A percentile compares a stretch with the other conserved stretches of the same genome.
phyloP scores from a whole-genome alignment of 2,888 invertebrate species.

The Drosophila neotestacea region DNA sequence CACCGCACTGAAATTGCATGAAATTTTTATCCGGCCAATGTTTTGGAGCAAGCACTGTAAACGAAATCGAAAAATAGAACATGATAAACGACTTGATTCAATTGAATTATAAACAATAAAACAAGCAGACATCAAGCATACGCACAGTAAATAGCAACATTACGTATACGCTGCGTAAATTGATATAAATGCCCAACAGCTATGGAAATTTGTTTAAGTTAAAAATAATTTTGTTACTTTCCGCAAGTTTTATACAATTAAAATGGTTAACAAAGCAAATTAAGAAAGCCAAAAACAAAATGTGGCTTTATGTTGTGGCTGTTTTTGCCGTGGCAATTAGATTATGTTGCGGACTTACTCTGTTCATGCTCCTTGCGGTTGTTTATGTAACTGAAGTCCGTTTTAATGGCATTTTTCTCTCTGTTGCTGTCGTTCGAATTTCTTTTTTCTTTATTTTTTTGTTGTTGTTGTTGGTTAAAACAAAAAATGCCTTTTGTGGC shows the following conservation, averaged over 20 bases:
- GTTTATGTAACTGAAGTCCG: slow-evolving; percentile 31
- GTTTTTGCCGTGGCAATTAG: slow-evolving; percentile 54
- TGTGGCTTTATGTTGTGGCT: slow-evolving; percentile 21
- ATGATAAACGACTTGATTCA: slow-evolving; percentile 71
- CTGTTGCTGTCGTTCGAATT: slow-evolving; percentile 5
- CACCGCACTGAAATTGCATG: slow-evolving; percentile 63
- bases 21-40: slow-evolving; percentile 60
- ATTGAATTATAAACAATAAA: slow-evolving; percentile 75
- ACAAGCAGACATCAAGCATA: slow-evolving; percentile 46
- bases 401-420: slow-evolving; percentile 52
- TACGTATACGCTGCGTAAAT: slow-evolving; percentile 44
- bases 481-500: slow-evolving; percentile 39
- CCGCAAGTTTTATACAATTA: slow-evolving; percentile 39
- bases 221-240: background rate
- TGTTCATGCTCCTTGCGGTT: slow-evolving; percentile 27
- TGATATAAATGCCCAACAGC: slow-evolving; percentile 23
- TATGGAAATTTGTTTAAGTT: slow-evolving; percentile 11
- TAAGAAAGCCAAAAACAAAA: slow-evolving; percentile 32
- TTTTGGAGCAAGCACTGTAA: slow-evolving; percentile 8
- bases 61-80: slow-evolving; percentile 60
- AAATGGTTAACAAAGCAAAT: slow-evolving; percentile 33
- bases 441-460: background rate
- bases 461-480: background rate
- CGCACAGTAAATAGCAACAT: slow-evolving; percentile 35
- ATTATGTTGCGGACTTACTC: slow-evolving; percentile 37